Base-by-base conservation (phyloP, 2,888 invertebrate genomes). In the Sphecodes monilicornis region DNA sequence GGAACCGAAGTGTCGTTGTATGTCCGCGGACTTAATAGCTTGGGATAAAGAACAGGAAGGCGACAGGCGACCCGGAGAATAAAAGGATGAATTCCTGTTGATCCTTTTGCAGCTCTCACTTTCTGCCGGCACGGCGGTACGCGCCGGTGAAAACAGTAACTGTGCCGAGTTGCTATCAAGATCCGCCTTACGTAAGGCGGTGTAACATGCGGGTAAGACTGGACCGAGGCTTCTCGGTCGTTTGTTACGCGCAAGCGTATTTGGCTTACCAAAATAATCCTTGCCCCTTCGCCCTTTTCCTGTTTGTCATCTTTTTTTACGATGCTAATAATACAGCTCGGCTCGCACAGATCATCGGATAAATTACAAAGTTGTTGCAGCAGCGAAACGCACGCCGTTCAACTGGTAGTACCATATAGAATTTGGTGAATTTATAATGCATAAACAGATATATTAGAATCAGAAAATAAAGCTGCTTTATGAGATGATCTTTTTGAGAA, bases 181-280 rank as follows among this genome's bases (percentile, higher is more conserved):
- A 91, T 91, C 85, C 86, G 87, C 79, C 72, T 91, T 90, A 91
- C 89, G 84, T 87, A 91, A 90, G 57, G 1, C 60, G 22, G 41
- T 29, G 77, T 71, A 86, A 76, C 70, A 46, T 22, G 57, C 78
- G 72, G 71, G 60, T 26, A 78, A 78, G 36, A 60, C 68, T 72
- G 83, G 78, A 77, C 75, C 75, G 69, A 69, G 43, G 54, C 75
- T 69, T 57, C 76, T 78, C 70, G 71, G 50, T 64, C 78, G 73
- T 79, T 88, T 80, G 43, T 81, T 78, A 73, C 43, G 73, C 64
- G 36, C 13, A 29, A 32, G 43, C 29, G 32, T 64, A 60, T 74
- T 36, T 29, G n/a, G 39, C n/a, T 13, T 11, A 26, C 43, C 32
- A 0, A 68, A 75, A 75, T 78, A 74, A 64, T 18, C 26, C 32